Evolutionary conservation across 2,797 vertebrate genomes (phyloP).

Genomic region (Darevskia nairensis): DNA sequence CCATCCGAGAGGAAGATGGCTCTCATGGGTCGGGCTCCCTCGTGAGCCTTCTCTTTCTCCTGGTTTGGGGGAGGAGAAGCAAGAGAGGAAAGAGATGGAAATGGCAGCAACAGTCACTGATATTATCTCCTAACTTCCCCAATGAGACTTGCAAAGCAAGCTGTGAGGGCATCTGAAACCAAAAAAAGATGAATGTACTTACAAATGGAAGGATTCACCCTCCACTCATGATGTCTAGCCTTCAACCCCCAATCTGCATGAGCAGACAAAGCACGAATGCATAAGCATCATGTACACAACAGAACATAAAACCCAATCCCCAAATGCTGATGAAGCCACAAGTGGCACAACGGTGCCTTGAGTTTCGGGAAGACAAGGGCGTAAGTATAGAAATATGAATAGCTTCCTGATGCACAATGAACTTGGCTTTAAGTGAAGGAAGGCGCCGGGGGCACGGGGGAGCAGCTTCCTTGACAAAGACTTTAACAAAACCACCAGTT

Average conservation of each 20-base stretch:
- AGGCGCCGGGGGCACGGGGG: not conserved
- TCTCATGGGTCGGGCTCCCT: conserved; percentile 93
- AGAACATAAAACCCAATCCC: not conserved
- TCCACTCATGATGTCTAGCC: no score
- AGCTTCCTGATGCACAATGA: no score
- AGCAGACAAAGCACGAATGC: not conserved
- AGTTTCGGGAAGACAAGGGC: not conserved
- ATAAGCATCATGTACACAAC: not conserved
- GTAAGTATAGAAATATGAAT: not conserved
- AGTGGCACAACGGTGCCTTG: not conserved
- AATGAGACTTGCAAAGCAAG: not conserved
- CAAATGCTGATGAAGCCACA: not conserved
- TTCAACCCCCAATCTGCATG: not conserved
- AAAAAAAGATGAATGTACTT: not conserved
- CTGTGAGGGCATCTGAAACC: not conserved
- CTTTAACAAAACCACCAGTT: not conserved
- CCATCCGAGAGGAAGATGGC: conserved; percentile 94
- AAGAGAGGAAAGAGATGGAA: not conserved
- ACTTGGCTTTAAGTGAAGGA: no score
- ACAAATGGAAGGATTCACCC: not conserved
- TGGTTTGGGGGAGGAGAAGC: conserved; percentile 62
- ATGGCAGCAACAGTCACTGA: not conserved
- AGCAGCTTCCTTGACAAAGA: not conserved
- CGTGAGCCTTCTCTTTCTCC: conserved; percentile 97
- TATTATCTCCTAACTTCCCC: not conserved